Evolutionary conservation across 2,113 vertebrate species (phyloP).

Genomic region (Sinocyclocheilus anophthalmus): DNA sequence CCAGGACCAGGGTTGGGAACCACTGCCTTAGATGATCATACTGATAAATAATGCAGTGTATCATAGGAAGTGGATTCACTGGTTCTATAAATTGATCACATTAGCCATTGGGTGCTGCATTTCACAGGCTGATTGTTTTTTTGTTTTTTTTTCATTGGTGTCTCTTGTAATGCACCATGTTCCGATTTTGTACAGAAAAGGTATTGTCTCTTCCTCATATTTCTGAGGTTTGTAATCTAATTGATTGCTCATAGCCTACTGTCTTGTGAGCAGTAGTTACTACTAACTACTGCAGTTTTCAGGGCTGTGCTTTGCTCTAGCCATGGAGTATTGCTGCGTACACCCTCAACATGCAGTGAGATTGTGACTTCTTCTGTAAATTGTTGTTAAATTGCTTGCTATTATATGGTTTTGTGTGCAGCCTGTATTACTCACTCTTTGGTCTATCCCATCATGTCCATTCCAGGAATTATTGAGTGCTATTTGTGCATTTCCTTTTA

Average conservation of each 20-base stretch:
- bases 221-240: constrained; percentile 8
- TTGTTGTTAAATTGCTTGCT: background rate
- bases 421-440: background rate
- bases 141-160: background rate
- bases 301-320: background rate
- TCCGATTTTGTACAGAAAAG: background rate
- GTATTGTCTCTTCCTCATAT: background rate
- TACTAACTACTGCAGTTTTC: background rate
- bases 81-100: background rate
- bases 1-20: too few relatives aligned
- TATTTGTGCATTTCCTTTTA: background rate
- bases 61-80: background rate
- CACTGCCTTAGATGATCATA: background rate
- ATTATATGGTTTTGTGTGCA: background rate
- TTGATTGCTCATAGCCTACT: background rate
- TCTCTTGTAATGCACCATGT: background rate
- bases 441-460: background rate
- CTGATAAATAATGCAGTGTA: background rate
- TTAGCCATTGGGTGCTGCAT: background rate
- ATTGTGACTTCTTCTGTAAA: background rate
- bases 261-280: background rate
- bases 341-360: background rate
- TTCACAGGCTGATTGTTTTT: background rate
- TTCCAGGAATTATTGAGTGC: constrained; percentile 8
- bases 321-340: background rate